Base-by-base conservation (phyloP, 2,113 vertebrate species). In the Microcebus lehilahytsara region DNA sequence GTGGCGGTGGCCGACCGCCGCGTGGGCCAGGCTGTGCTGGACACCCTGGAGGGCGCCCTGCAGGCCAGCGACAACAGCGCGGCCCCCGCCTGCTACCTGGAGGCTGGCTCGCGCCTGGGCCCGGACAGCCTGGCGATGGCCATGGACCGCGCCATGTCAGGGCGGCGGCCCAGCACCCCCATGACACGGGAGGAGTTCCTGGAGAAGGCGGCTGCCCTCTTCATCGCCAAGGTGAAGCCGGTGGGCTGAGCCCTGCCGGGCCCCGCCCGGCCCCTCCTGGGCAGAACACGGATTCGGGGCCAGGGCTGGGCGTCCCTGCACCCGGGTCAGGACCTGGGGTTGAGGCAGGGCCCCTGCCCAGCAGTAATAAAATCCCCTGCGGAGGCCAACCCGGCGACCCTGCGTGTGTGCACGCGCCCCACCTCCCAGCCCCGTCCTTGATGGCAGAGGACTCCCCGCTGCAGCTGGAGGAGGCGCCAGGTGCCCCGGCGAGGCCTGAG, bases 101-200 rank as follows among this genome's bases (percentile, higher is more conserved):
- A 99, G 95, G 99, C 99, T 0, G 99, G 99, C 12, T 99, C 99
- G 13, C 99, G 99, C 97, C 98, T 99, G 58, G 99, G 99, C 0
- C 99, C 99, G 0, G 99, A 99, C 56, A 98, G 98, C 91, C 97
- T 99, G 81, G 99, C 99, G 0, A 96, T 98, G 87, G 99, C 99
- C 89, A 99, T 99, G 99, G 99, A 99, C 9, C 98, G 89, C 27
- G 99, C 99, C 0, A 77, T 98, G 42, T 81, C 89, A 2, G 98
- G 98, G 6, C 97, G 88, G 66, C 98, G 98, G 37, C 97, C 99
- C 0, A 95, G 98, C 0, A 83, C 95, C 0, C 89, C 98, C 78
- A 99, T 99, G 99, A 99, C 99, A 27, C 98, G 99, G 0, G 99
- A 99, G 90, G 99, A 99, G 97, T 99, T 99, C 98, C 98, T 99